Evolutionary conservation across 2,113 vertebrate genomes (phyloP).

Genomic region (Poecile atricapillus): DNA sequence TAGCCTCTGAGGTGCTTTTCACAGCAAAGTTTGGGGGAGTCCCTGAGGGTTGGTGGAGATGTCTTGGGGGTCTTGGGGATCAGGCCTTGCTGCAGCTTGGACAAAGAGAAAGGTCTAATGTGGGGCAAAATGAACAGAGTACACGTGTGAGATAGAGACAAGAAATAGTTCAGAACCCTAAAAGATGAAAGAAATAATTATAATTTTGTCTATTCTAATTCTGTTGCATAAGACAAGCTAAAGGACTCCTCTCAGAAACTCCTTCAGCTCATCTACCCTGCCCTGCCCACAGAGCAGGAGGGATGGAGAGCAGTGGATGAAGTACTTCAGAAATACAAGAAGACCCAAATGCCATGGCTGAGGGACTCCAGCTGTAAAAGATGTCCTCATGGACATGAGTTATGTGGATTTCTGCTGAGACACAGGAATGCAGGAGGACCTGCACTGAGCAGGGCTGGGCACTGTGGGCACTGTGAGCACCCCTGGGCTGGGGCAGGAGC

Average conservation of each 20-base stretch:
- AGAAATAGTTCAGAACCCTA: neutral
- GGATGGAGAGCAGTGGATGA: neutral
- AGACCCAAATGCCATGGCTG: neutral
- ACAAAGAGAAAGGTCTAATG: neutral
- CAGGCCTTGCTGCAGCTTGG: neutral
- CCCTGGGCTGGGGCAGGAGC: neutral
- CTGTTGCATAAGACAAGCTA: neutral
- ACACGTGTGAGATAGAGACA: accelerated
- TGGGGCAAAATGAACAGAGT: neutral
- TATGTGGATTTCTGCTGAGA: neutral
- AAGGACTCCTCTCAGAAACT: neutral
- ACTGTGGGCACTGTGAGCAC: neutral
- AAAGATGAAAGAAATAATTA: neutral
- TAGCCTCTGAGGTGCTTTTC: neutral
- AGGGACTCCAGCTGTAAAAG: neutral
- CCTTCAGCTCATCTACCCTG: neutral
- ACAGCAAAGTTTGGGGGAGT: neutral
- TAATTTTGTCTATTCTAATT: neutral
- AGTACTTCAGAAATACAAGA: neutral
- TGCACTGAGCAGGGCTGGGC: neutral
- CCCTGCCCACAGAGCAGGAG: neutral
- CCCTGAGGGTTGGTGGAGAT: neutral
- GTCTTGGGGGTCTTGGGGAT: neutral
- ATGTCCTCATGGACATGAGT: neutral
- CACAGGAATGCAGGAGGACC: neutral